These are phyloP conservation scores for Pocillopora damicornis DNA, from an alignment of 64 coral and sea anemone genomes.

Conservation along the genomic window DNA sequence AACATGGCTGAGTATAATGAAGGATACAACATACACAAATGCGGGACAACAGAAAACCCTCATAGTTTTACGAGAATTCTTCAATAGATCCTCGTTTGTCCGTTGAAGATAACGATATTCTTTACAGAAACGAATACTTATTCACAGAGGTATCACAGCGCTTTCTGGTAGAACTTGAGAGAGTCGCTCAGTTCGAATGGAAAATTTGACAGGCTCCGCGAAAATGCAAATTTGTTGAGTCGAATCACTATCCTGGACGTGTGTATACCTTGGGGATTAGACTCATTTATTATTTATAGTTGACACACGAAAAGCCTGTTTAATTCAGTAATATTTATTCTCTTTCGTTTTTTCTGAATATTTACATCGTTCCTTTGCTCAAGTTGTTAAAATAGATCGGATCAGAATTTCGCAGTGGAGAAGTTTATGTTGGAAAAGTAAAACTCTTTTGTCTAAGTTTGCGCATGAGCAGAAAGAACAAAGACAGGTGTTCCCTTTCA, in stretches of 20 bases:
- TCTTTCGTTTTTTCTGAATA: neutral
- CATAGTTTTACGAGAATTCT: neutral
- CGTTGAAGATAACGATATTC: neutral
- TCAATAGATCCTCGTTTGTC: neutral
- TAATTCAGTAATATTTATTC: neutral
- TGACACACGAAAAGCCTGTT: slow-evolving; percentile 28
- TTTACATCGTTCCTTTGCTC: neutral
- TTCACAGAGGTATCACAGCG: neutral
- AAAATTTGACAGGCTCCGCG: neutral
- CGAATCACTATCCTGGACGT: neutral
- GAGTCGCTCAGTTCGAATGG: neutral
- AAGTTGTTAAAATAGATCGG: neutral
- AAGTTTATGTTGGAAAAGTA: neutral
- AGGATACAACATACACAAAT: neutral
- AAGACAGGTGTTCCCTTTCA: neutral
- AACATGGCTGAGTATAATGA: neutral
- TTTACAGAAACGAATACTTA: neutral
- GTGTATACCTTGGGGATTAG: slow-evolving; percentile 20
- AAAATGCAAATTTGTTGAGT: slow-evolving; percentile 35
- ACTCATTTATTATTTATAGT: slow-evolving; percentile 36
- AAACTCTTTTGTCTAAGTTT: neutral
- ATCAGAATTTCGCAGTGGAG: neutral
- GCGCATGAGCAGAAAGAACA: neutral
- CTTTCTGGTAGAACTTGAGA: neutral
- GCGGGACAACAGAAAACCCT: neutral